phyloP scores from a whole-genome alignment of 2,888 invertebrate species.

The Arrhopalites spinosus region DNA sequence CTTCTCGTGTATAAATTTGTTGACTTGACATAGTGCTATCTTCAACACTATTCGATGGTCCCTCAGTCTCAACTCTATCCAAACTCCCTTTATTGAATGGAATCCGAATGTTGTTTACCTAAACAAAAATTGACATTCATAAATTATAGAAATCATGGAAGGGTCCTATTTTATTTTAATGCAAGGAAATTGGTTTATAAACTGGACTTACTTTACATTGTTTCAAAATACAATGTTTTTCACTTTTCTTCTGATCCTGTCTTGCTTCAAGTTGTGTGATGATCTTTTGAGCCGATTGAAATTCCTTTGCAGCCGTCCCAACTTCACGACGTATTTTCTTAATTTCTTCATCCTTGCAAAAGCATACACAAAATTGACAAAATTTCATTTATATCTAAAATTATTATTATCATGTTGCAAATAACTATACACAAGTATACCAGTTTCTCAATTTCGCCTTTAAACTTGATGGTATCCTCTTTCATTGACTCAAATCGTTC shows the following conservation, averaged over 20 bases:
- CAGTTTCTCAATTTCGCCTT: constrained; percentile 52
- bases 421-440: not conserved
- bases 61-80: constrained; percentile 76
- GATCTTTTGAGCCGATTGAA: constrained; percentile 82
- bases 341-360: constrained; percentile 48
- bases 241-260: constrained; percentile 87
- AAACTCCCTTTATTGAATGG: constrained; percentile 88
- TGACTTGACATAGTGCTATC: constrained; percentile 46
- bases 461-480: constrained; percentile 50
- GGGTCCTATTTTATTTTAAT: not conserved
- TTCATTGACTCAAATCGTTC: constrained; percentile 50
- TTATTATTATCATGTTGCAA: not conserved
- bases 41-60: constrained; percentile 43
- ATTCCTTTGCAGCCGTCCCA: constrained; percentile 83
- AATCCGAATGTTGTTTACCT: constrained; percentile 93
- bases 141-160: not conserved
- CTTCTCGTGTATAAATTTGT: constrained; percentile 48
- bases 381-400: not conserved
- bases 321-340: constrained; percentile 77
- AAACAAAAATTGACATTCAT: constrained; percentile 44
- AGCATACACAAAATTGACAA: constrained; percentile 15
- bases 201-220: constrained; percentile 82
- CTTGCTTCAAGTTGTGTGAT: constrained; percentile 80
- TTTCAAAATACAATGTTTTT: constrained; percentile 87
- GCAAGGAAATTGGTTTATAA: too few relatives aligned